Evolutionary conservation across 2,888 invertebrate genomes (phyloP).

Genomic region (Lottia gigantea): DNA sequence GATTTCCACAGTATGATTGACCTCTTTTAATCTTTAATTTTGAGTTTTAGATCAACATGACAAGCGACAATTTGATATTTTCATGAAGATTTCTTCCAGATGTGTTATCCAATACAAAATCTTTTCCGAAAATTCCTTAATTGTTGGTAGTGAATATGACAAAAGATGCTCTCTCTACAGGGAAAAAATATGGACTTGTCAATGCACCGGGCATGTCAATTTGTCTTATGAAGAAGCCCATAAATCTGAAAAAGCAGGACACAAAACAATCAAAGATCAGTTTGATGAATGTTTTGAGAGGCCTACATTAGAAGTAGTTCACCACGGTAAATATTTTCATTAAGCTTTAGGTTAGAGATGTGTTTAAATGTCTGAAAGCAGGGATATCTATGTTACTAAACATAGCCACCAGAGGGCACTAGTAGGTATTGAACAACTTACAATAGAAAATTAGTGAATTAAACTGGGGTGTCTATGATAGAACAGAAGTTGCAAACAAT

Average conservation of each 20-base stretch:
- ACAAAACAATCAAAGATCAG: constrained; percentile 60
- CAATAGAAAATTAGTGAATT: too few relatives aligned
- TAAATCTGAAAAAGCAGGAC: constrained; percentile 65
- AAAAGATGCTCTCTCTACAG: constrained; percentile 63
- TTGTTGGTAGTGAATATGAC: constrained; percentile 63
- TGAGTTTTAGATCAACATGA: too few relatives aligned
- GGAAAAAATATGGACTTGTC: constrained; percentile 68
- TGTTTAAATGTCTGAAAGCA: too few relatives aligned
- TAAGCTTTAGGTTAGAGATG: too few relatives aligned
- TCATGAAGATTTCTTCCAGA: neutral
- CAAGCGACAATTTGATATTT: neutral
- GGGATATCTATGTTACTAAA: neutral
- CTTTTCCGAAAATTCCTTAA: constrained; percentile 34
- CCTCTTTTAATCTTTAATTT: too few relatives aligned
- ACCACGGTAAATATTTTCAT: constrained; percentile 65
- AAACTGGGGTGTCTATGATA: too few relatives aligned
- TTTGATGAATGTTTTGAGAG: constrained; percentile 64
- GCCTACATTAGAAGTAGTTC: constrained; percentile 65
- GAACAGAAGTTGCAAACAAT: too few relatives aligned
- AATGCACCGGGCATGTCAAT: constrained; percentile 67
- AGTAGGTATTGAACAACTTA: too few relatives aligned
- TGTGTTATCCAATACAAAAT: neutral
- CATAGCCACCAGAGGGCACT: neutral
- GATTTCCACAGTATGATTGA: too few relatives aligned
- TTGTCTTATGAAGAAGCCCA: constrained; percentile 67